Base-by-base conservation (phyloP, 2,113 vertebrate genomes). In the Corydoras sp. region DNA sequence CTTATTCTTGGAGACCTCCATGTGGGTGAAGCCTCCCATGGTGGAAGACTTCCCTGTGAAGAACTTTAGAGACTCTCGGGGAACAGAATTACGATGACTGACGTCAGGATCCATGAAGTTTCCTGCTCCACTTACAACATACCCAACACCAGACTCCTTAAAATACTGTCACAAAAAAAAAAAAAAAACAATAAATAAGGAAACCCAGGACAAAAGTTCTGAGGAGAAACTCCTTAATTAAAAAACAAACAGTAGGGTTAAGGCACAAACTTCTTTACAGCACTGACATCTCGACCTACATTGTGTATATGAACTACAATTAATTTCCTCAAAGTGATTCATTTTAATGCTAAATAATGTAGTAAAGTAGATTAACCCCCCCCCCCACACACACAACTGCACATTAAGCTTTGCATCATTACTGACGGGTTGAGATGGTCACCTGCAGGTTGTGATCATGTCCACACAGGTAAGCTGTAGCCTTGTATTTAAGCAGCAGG, bases 401-500 rank as follows among this genome's bases (percentile, higher is more conserved):
- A 24, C 18, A 24, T 24, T 24, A 24, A 24, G 18, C 18, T 24
- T 24, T 24, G 18, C 18, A 24, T 24, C 18, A 24, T 24, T 1
- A 24, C 18, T 24, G 18, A 24, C 18, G 18, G 18, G 18, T 24
- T 24, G 18, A 1, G 18, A 24, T 24, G 18, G 29, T 43, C 58
- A 95, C 94, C 92, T 96, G 94, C 69, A 96, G 82, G 67, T 96
- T 96, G 85, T 97, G 95, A 76, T 97, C 95, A 0, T 97, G 95
- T 2, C 95, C 95, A 3, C 93, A 92, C 68, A 96, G 73, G 80
- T 94, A 97, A 9, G 94, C 92, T 0, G 91, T 96, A 79, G 89
- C 92, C 0, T 88, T 87, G 79, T 95, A 83, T 0, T 83, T 89
- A 11, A 77, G 65, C 65, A 97, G 86, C 71, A 97, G 82, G 0